Evolutionary conservation across 1,140 invertebrate species (phyloP).

Genomic region (Adoxophyes honmai): DNA sequence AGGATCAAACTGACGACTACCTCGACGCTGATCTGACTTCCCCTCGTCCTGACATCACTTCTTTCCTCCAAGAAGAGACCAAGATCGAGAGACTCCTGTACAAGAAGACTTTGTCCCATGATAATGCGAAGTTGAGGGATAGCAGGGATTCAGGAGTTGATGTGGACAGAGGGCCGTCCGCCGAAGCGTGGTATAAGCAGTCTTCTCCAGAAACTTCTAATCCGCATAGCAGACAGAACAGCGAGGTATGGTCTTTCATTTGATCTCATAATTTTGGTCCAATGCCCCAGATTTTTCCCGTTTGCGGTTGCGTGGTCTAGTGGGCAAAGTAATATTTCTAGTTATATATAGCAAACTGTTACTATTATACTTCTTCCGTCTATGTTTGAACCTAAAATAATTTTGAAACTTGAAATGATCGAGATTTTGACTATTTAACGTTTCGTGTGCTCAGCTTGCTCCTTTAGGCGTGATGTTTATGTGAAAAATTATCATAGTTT

Average conservation of each 20-base stretch:
- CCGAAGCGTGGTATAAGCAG: constrained; percentile 79
- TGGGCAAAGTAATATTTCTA: no score
- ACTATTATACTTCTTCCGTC: no score
- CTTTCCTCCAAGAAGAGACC: constrained; percentile 87
- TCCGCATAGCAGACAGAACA: constrained; percentile 87
- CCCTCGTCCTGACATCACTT: constrained; percentile 88
- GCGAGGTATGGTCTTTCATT: constrained; percentile 82
- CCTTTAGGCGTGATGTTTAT: no score
- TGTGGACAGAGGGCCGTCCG: constrained; percentile 79
- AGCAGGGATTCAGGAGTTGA: constrained; percentile 88
- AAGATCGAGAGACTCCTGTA: constrained; percentile 86
- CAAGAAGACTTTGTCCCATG: constrained; percentile 79
- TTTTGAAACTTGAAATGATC: no score
- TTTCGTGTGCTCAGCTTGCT: no score
- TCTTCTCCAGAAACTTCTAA: constrained; percentile 80
- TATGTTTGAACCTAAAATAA: no score
- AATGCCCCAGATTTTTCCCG: no score
- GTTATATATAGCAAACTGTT: no score
- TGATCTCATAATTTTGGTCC: no score
- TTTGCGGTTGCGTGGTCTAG: no score
- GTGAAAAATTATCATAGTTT: no score
- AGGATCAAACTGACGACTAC: constrained; percentile 84
- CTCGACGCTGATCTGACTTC: constrained; percentile 82
- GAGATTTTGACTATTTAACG: no score
- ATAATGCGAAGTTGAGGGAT: constrained; percentile 77